phyloP scores from a whole-genome alignment of 2,797 vertebrate species.

The Nannoperca obscura region DNA sequence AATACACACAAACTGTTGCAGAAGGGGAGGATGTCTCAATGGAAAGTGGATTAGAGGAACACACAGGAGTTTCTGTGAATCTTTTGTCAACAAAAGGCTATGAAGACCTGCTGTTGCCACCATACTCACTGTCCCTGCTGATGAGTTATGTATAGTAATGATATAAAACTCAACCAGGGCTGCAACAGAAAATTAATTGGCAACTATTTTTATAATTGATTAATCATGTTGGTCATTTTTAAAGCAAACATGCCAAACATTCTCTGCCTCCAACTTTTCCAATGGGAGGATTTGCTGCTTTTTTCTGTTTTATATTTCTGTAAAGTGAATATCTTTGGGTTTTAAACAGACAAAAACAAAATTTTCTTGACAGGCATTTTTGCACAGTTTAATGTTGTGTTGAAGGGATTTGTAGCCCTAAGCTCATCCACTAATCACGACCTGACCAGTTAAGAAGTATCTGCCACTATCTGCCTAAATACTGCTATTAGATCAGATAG shows the following conservation, averaged over 20 bases:
- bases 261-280: background rate
- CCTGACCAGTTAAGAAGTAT: background rate
- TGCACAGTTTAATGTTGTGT: background rate
- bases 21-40: slow-evolving; percentile 4
- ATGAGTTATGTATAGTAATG: background rate
- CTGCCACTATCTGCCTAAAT: background rate
- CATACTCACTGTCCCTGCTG: background rate
- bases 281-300: background rate
- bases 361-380: background rate
- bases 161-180: background rate
- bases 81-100: slow-evolving; percentile 49
- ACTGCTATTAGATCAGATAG: background rate
- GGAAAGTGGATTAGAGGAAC: slow-evolving; percentile 56
- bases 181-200: background rate
- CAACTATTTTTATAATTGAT: background rate
- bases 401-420: background rate
- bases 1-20: slow-evolving; percentile 1
- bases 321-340: background rate
- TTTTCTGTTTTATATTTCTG: background rate
- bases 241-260: background rate
- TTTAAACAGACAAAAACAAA: background rate
- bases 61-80: slow-evolving; percentile 41
- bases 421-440: background rate
- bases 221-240: background rate
- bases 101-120: slow-evolving; percentile 20